Evolutionary conservation across 2,888 invertebrate genomes (phyloP), one percentile per base, ranked within the genome.

Genomic region (Drosophila prolongata): DNA sequence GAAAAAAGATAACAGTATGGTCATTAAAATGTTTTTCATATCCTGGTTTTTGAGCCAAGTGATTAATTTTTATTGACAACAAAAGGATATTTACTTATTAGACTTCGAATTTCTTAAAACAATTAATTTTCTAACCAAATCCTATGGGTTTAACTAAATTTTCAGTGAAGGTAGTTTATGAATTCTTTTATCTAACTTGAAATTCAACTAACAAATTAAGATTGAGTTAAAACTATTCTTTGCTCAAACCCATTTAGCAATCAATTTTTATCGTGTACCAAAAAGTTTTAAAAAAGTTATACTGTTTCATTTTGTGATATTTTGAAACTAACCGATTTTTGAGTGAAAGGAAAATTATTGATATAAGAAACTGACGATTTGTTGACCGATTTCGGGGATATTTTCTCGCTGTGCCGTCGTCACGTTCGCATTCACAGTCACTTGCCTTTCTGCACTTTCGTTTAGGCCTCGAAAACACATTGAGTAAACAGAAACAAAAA

Each of bases 361-460:
- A 4, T 37, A 55, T 10, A n/a, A 43, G 10, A 19, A 24, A 14
- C 8, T n/a, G 11, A 1, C 9, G 13, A 11, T 27, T 37, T 14
- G 49, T 34, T 46, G 9, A 49, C 37, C n/a, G 3, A n/a, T 16
- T 40, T 40, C 1, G 3, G 30, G 16, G 5, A 40, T 19, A 14
- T 42, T 67, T 44, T 57, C n/a, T 52, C 68, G 30, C 44, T 19
- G 53, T 71, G 70, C 60, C 16, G 10, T 14, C 30, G 67, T 72
- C 81, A 55, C 79, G 64, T 75, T 78, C 47, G 54, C 78, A 57
- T 49, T 64, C 75, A 68, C 61, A 62, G 49, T 60, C 59, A 55
- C 64, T 66, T 52, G 55, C 46, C 53, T 46, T 49, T 69, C 59
- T 73, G 84, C 87, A 87, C 87, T 81, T 81, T 81, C 81, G 84